Conservation (phyloP, 2,113 vertebrate genomes). For the Callaeas wilsoni region DNA sequence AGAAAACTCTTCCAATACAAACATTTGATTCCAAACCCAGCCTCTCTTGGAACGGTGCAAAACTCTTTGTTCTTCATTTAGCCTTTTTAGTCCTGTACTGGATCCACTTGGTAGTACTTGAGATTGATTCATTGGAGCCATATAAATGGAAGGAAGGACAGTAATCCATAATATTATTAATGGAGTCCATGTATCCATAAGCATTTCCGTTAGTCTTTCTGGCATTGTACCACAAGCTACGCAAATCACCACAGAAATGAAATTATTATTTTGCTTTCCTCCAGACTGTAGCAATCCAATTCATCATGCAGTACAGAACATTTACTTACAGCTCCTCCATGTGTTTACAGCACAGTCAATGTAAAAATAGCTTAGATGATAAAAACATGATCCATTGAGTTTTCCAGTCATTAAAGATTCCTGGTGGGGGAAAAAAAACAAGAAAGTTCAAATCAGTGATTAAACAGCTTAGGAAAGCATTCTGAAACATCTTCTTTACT, state of each 20-base stretch:
- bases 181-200: conserved; percentile 89
- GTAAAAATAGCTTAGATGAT: conserved; percentile 68
- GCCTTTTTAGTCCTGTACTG: conserved; percentile 74
- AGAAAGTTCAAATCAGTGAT: background rate
- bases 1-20: conserved; percentile 99
- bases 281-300: conserved; percentile 78
- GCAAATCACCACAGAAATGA: conserved; percentile 79
- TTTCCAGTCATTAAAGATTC: conserved; percentile 73
- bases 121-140: conserved; percentile 80
- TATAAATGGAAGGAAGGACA: conserved; percentile 80
- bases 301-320: conserved; percentile 81
- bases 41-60: conserved; percentile 96
- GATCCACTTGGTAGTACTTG: conserved; percentile 81
- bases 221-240: conserved; percentile 84
- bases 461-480: background rate
- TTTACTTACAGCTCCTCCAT: conserved; percentile 82
- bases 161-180: conserved; percentile 96
- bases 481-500: background rate
- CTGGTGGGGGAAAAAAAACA: conserved; percentile 44
- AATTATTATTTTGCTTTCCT: conserved; percentile 87
- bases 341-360: conserved; percentile 74
- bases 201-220: conserved; percentile 84
- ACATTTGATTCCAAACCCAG: conserved; percentile 99
- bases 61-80: conserved; percentile 87
- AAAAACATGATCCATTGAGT: conserved; percentile 76